Evolutionary conservation across 2,113 vertebrate species (phyloP).

Genomic region (Marmota monax): DNA sequence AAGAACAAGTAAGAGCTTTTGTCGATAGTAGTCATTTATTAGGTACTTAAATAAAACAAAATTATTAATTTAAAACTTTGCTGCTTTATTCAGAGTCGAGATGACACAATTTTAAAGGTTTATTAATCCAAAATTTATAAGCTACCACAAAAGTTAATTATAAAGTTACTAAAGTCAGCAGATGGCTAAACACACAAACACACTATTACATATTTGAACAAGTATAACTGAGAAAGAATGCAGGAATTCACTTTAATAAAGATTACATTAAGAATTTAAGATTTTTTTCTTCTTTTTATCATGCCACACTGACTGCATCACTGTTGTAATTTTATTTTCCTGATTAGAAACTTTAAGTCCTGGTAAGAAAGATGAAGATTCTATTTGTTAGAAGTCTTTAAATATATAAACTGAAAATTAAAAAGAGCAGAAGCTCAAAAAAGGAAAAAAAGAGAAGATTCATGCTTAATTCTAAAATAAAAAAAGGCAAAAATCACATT

Average conservation of each 20-base stretch:
- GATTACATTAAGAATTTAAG: slow-evolving; percentile 11
- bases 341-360: slow-evolving; percentile 77
- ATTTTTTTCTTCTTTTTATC: slow-evolving; percentile 56
- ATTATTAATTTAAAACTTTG: slow-evolving; percentile 75
- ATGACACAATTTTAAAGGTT: slow-evolving; percentile 75
- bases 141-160: slow-evolving; percentile 79
- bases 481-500: slow-evolving; percentile 67
- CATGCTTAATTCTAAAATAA: slow-evolving; percentile 75
- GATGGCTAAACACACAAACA: slow-evolving; percentile 67
- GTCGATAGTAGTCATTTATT: slow-evolving; percentile 51
- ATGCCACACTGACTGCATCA: slow-evolving; percentile 56
- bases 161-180: slow-evolving; percentile 81
- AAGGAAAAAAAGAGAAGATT: slow-evolving; percentile 3
- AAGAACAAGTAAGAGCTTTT: not conserved
- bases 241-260: slow-evolving; percentile 74
- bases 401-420: slow-evolving; percentile 76
- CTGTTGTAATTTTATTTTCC: slow-evolving; percentile 47
- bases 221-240: slow-evolving; percentile 72
- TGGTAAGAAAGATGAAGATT: slow-evolving; percentile 70
- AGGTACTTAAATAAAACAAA: slow-evolving; percentile 72
- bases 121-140: slow-evolving; percentile 78
- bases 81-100: slow-evolving; percentile 71
- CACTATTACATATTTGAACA: slow-evolving; percentile 64
- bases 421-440: slow-evolving; percentile 72
- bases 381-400: slow-evolving; percentile 79